Percentiles rank a stretch among this genome's conserved stretches.
Evolutionary conservation across 2,888 invertebrate species (phyloP).

Genomic region (Camponotus fellah): DNA sequence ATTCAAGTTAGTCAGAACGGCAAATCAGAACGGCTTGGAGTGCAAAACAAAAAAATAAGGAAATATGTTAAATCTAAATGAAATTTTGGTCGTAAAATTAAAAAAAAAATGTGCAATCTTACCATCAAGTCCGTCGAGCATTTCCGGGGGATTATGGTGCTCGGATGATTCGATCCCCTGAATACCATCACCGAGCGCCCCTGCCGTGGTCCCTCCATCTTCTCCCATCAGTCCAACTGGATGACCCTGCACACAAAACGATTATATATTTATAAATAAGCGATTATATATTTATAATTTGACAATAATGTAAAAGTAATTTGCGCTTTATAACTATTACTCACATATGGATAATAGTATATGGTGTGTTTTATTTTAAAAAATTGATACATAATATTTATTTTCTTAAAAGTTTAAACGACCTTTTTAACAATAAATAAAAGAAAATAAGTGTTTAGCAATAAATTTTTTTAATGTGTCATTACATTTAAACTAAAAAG

Average conservation of each 20-base stretch:
- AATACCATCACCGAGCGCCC: slow-evolving; percentile 82
- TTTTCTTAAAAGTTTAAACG: background rate
- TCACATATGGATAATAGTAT: background rate
- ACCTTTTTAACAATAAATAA: background rate
- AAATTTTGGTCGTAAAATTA: slow-evolving; percentile 73
- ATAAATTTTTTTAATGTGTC: background rate
- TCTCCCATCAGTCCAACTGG: slow-evolving; percentile 83
- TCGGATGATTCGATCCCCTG: slow-evolving; percentile 84
- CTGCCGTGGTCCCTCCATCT: slow-evolving; percentile 82
- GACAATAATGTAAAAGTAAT: slow-evolving; percentile 12
- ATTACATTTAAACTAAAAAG: background rate
- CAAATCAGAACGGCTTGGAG: background rate
- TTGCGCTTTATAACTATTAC: background rate
- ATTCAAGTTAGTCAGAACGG: slow-evolving; percentile 6
- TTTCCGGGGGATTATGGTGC: slow-evolving; percentile 85
- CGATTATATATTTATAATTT: slow-evolving; percentile 41
- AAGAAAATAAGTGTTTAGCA: background rate
- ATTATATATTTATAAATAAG: slow-evolving; percentile 50
- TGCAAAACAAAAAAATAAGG: slow-evolving; percentile 42
- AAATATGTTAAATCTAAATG: slow-evolving; percentile 75
- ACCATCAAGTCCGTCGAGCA: slow-evolving; percentile 86
- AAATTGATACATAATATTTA: background rate
- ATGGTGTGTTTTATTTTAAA: background rate
- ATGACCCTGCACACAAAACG: slow-evolving; percentile 82
- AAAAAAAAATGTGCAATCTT: slow-evolving; percentile 79